Conservation (phyloP, 2,888 invertebrate species). For the Scaptomyza polygonia region DNA sequence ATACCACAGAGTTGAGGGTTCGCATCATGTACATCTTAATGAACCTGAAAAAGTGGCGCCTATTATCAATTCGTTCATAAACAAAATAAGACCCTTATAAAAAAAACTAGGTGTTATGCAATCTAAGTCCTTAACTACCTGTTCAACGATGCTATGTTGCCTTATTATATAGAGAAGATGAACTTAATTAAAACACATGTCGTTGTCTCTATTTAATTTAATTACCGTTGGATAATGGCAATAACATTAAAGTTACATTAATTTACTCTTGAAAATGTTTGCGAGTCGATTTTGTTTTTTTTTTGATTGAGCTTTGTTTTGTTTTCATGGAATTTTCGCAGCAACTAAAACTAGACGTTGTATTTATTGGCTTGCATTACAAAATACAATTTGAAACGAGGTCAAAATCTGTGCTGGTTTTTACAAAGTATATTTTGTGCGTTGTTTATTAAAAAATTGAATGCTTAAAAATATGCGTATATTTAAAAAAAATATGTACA, state of each 20-base stretch:
- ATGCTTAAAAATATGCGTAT: not conserved
- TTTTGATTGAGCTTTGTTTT: slow-evolving; percentile 16
- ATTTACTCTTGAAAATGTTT: slow-evolving; percentile 59
- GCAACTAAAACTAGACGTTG: slow-evolving; percentile 58
- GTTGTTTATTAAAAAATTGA: slow-evolving; percentile 30
- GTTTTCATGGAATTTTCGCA: slow-evolving; percentile 57
- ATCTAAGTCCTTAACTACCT: slow-evolving; percentile 12
- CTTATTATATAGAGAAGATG: slow-evolving; percentile 19
- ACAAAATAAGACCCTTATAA: slow-evolving; percentile 82
- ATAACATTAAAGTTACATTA: slow-evolving; percentile 71
- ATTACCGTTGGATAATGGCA: slow-evolving; percentile 66
- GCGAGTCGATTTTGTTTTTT: slow-evolving; percentile 28
- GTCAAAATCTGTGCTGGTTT: slow-evolving; percentile 8
- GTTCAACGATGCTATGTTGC: not conserved
- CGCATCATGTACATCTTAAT: slow-evolving; percentile 91
- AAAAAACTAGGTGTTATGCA: not conserved
- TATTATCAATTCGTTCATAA: slow-evolving; percentile 86
- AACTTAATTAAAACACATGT: slow-evolving; percentile 20
- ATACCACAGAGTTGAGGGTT: slow-evolving; percentile 87
- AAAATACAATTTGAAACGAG: slow-evolving; percentile 17
- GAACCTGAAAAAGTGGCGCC: slow-evolving; percentile 87
- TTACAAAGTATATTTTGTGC: slow-evolving; percentile 34
- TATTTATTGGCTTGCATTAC: no score
- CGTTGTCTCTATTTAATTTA: slow-evolving; percentile 65
- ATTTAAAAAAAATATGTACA: slow-evolving; percentile 44